These are phyloP conservation scores for Nomada flava DNA, from an alignment of 2,888 invertebrate genomes.

Conservation along the genomic window DNA sequence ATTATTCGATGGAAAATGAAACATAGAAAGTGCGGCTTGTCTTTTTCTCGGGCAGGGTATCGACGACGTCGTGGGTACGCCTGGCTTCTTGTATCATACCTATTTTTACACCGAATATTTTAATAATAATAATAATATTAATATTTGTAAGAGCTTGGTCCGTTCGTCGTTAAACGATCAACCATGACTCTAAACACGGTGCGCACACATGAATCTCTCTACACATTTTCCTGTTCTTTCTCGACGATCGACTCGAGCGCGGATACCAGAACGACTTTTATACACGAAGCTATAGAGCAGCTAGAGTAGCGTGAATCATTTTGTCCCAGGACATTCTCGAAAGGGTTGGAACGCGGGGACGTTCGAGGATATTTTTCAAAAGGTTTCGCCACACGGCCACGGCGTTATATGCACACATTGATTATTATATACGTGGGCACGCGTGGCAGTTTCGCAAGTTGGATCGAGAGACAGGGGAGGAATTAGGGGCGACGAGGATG, in stretches of 20 bases:
- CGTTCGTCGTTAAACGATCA: background rate
- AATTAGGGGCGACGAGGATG: background rate
- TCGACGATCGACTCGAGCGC: conserved; percentile 66
- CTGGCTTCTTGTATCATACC: conserved; percentile 72
- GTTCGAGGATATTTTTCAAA: conserved; percentile 33
- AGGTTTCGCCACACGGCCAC: background rate
- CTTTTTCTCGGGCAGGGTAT: conserved; percentile 48
- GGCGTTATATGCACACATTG: too few relatives aligned
- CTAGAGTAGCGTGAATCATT: conserved; percentile 43
- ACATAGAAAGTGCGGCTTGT: conserved; percentile 24
- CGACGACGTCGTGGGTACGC: conserved; percentile 10
- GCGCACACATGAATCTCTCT: conserved; percentile 67
- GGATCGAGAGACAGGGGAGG: too few relatives aligned
- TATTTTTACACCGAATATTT: conserved; percentile 83
- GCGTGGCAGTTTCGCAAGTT: background rate
- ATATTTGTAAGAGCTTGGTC: conserved; percentile 59
- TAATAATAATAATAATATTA: conserved; percentile 74
- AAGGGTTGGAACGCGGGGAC: background rate
- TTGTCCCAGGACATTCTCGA: background rate
- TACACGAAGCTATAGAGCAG: conserved; percentile 45
- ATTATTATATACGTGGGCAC: too few relatives aligned
- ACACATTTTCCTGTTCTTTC: conserved; percentile 49
- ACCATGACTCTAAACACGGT: conserved; percentile 52
- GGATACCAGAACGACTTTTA: conserved; percentile 56
- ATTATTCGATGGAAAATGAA: background rate